These are phyloP conservation scores for Capreolus pygargus DNA, from an alignment of 2,113 vertebrate genomes.

Conservation along the genomic window DNA sequence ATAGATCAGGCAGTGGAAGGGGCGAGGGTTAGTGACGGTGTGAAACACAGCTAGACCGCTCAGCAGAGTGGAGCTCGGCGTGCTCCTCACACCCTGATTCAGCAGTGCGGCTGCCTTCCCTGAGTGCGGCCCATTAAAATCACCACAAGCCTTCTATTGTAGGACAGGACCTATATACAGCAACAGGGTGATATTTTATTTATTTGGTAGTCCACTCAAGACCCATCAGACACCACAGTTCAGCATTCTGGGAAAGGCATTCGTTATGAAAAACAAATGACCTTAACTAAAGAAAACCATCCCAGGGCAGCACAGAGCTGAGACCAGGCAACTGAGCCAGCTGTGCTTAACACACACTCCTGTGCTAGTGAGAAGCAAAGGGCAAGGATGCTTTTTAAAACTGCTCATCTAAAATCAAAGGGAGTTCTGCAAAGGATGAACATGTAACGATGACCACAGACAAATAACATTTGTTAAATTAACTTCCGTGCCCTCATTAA, in stretches of 20 bases:
- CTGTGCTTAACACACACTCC: not conserved
- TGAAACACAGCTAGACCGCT: not conserved
- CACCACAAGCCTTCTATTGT: not conserved
- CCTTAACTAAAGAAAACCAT: not conserved
- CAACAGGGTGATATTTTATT: not conserved
- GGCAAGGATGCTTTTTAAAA: not conserved
- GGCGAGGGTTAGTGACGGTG: not conserved
- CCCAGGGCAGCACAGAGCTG: too few species aligned
- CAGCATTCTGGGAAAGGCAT: not conserved
- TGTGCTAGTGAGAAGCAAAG: not conserved
- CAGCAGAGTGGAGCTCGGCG: not conserved
- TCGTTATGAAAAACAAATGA: constrained; percentile 10
- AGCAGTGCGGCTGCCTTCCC: not conserved
- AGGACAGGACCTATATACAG: not conserved
- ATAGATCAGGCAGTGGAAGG: not conserved
- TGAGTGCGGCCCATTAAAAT: not conserved
- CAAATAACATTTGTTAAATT: not conserved
- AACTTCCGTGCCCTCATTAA: not conserved
- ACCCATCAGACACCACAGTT: not conserved
- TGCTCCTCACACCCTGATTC: not conserved
- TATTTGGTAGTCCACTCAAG: not conserved
- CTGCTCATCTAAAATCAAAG: not conserved
- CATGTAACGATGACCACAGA: not conserved
- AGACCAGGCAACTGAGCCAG: not conserved
- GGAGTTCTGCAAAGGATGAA: not conserved